Percentiles rank a stretch among this genome's conserved stretches.
phyloP scores from a whole-genome alignment of 2,113 vertebrate species.

The Junco hyemalis region DNA sequence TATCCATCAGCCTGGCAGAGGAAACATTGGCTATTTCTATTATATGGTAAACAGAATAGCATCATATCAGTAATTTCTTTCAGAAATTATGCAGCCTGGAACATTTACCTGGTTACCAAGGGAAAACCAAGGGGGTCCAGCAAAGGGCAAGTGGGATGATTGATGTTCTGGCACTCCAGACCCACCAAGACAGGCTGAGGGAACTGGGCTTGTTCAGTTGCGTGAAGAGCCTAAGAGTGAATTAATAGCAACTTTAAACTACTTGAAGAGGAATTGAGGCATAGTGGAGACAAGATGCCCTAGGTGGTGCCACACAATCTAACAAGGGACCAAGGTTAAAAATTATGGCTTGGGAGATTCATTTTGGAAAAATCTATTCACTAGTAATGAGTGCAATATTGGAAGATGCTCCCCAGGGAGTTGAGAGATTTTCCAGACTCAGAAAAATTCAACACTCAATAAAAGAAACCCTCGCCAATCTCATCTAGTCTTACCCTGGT shows the following conservation, averaged over 20 bases:
- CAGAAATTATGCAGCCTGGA: not conserved
- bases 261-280: not conserved
- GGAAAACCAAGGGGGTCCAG: not conserved
- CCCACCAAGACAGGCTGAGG: not conserved
- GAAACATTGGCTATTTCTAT: slow-evolving; percentile 64
- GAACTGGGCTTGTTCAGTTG: not conserved
- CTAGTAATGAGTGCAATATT: not conserved
- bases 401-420: not conserved
- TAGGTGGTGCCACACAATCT: not conserved
- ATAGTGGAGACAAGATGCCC: not conserved
- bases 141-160: not conserved
- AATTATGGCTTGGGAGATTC: not conserved
- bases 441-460: not conserved
- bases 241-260: not conserved
- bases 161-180: not conserved
- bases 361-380: not conserved
- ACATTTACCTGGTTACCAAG: not conserved
- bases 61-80: not conserved
- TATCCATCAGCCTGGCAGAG: slow-evolving; percentile 18
- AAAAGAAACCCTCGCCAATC: not conserved
- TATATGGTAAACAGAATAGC: slow-evolving; percentile 62
- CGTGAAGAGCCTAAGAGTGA: not conserved
- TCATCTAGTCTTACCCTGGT: not conserved
- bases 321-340: not conserved
- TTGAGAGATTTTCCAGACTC: not conserved